Percentiles rank a stretch among this genome's conserved stretches.
Evolutionary conservation across 2,888 invertebrate species (phyloP).

Genomic region (Spatulosminthurus flaviceps): DNA sequence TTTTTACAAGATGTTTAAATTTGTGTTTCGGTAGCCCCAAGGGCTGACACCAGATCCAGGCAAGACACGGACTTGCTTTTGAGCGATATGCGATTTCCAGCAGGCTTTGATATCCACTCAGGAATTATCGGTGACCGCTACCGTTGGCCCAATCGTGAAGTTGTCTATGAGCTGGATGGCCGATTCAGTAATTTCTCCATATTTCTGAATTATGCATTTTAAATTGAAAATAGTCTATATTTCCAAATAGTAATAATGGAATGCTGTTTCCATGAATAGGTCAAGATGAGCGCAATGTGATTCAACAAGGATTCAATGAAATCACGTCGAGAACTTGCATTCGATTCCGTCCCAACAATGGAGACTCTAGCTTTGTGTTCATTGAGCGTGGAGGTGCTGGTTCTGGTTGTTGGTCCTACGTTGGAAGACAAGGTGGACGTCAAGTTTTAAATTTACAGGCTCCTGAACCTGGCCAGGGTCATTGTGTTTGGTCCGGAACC

Average conservation of each 20-base stretch:
- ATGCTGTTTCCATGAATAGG: background rate
- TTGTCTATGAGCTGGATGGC: constrained; percentile 24
- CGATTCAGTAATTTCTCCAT: constrained; percentile 22
- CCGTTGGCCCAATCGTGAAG: constrained; percentile 35
- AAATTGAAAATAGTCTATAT: no score
- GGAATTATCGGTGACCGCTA: constrained; percentile 12
- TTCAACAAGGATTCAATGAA: constrained; percentile 30
- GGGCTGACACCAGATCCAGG: background rate
- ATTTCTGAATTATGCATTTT: no score
- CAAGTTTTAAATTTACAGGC: constrained; percentile 52
- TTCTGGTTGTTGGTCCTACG: constrained; percentile 69
- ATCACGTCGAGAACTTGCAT: constrained; percentile 66
- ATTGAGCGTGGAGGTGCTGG: constrained; percentile 50
- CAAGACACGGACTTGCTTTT: background rate
- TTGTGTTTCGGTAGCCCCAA: no score
- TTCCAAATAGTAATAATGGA: background rate
- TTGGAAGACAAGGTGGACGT: constrained; percentile 68
- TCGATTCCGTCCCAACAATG: constrained; percentile 64
- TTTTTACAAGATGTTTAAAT: no score
- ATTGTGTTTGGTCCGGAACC: constrained; percentile 67
- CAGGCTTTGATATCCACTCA: background rate
- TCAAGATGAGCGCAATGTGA: background rate
- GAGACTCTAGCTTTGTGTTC: constrained; percentile 51
- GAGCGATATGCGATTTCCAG: constrained; percentile 24
- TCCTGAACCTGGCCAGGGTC: constrained; percentile 42